Evolutionary conservation across 2,888 invertebrate species (phyloP).

Genomic region (Meiosimyza platycephala): DNA sequence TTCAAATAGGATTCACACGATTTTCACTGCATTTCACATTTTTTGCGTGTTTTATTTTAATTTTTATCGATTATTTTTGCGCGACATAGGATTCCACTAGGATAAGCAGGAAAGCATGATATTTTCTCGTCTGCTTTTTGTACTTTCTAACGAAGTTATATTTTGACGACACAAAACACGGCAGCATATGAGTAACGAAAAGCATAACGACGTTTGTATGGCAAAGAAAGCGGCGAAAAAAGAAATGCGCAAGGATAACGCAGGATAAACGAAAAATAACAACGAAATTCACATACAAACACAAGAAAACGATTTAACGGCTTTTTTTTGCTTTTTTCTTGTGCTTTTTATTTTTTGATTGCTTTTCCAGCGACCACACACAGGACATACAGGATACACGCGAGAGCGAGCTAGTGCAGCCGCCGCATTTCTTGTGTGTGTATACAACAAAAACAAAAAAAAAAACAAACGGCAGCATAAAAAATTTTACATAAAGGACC

Average conservation of each 20-base stretch:
- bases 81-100: slow-evolving; percentile 15
- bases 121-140: neutral
- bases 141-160: neutral
- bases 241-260: slow-evolving; percentile 11
- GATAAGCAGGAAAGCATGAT: slow-evolving; percentile 10
- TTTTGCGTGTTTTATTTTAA: slow-evolving; percentile 15
- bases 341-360: too few species aligned
- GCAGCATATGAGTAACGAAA: neutral
- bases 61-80: slow-evolving; percentile 25
- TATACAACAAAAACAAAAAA: neutral
- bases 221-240: slow-evolving; percentile 4
- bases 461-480: neutral
- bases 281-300: neutral
- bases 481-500: neutral
- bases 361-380: too few species aligned
- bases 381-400: neutral
- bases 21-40: slow-evolving; percentile 1
- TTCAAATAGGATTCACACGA: slow-evolving; percentile 8
- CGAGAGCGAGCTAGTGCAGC: too few species aligned
- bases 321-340: too few species aligned
- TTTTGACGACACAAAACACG: slow-evolving; percentile 27
- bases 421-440: too few species aligned
- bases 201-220: neutral
- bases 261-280: neutral
- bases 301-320: too few species aligned